These are phyloP conservation scores for Erebia palarica DNA, from an alignment of 2,888 invertebrate species.

Conservation along the genomic window DNA sequence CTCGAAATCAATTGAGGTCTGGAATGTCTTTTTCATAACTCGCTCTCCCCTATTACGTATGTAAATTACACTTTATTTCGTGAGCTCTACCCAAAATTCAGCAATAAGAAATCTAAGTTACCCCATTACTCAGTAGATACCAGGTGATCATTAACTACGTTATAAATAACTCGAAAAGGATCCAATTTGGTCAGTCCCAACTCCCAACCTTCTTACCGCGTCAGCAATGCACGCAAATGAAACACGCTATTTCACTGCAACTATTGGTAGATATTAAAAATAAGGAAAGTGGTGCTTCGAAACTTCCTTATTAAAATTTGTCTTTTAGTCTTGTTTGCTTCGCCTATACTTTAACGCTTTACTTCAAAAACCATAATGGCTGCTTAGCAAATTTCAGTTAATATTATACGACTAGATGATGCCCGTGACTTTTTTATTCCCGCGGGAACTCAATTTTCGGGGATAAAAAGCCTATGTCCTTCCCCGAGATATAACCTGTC, in stretches of 20 bases:
- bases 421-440: too few relatives aligned
- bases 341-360: constrained; percentile 25
- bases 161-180: constrained; percentile 40
- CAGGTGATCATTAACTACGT: constrained; percentile 39
- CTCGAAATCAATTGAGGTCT: too few relatives aligned
- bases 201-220: constrained; percentile 39
- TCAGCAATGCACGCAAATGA: constrained; percentile 50
- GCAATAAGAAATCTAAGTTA: constrained; percentile 24
- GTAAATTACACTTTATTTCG: background rate
- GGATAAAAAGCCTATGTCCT: too few relatives aligned
- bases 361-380: too few relatives aligned
- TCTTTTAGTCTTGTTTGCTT: constrained; percentile 43
- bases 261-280: constrained; percentile 21
- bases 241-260: constrained; percentile 38
- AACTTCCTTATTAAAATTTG: background rate
- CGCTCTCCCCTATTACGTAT: background rate
- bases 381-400: too few relatives aligned
- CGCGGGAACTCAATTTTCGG: too few relatives aligned
- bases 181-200: constrained; percentile 45
- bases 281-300: constrained; percentile 1
- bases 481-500: too few relatives aligned
- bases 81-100: constrained; percentile 7
- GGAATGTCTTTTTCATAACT: background rate
- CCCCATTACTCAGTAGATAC: constrained; percentile 33
- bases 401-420: too few relatives aligned